Base-by-base conservation (phyloP, 2,797 vertebrate species). In the Poecilia velifera region DNA sequence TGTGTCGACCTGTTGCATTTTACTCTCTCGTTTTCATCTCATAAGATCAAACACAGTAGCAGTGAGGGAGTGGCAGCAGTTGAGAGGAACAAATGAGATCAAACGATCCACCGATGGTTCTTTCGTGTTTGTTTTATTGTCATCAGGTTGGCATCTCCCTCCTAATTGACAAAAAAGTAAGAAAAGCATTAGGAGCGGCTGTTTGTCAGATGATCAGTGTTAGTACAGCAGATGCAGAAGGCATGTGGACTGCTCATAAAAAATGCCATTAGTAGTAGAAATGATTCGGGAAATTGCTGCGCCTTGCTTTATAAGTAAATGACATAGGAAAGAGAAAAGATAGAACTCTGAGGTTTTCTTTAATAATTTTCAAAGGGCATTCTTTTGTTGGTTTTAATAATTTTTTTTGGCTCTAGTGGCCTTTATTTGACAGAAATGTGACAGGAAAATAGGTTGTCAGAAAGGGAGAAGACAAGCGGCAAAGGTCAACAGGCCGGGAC, bases 1-100 rank as follows among this genome's bases (percentile, higher is more conserved):
- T 0, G 1, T 20, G 28, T 76, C 46, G 62, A 84, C 77, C 85
- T 81, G 77, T 70, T 87, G 80, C 55, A 46, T 84, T 47, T 74
- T 36, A 46, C 9, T 34, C 20, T 25, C 39, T 14, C 2, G 2
- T 43, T 34, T 10, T 55, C 66, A 59, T 57, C 36, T 3, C 28
- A 72, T 12, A 4, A 66, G n/a, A 25, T 51, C 49, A 51, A 9
- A 25, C 51, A 62, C 34, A 74, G 43, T 3, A 28, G 49, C 6
- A 25, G 51, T 2, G 0, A 49, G 3, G 34, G 28, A 36, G 59
- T 64, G 59, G 59, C 59, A 64, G 59, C 31, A 82, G 72, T 41
- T 59, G 77, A 84, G n/a, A 68, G 36, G 75, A 81, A 84, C 49
- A 84, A 46, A 81, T 45, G 36, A 25, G 53, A 62, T 75, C 20